A percentile compares a stretch with the other conserved stretches of the same genome.
These are phyloP conservation scores for Sander lucioperca DNA, from an alignment of 2,113 vertebrate species.

Conservation along the genomic window DNA sequence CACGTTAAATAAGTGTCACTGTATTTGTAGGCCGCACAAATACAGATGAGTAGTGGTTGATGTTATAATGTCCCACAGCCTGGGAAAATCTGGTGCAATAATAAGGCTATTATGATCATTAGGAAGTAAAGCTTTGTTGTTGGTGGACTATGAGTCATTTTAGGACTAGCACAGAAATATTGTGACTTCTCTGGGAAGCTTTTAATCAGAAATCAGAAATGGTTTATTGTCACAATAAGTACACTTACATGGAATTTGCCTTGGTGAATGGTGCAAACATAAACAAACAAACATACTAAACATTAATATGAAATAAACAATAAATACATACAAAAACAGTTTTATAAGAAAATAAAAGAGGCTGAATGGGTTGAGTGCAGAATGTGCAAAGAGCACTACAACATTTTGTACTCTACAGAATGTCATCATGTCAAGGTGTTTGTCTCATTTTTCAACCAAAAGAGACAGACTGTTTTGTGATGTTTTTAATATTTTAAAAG, in stretches of 20 bases:
- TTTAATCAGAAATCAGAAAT: neutral
- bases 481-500: neutral
- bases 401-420: slow-evolving; percentile 7
- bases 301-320: no score
- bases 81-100: neutral
- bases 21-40: neutral
- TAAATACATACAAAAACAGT: no score
- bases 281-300: no score
- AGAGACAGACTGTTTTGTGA: neutral
- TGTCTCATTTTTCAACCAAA: neutral
- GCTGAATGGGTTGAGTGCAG: no score
- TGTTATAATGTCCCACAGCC: neutral
- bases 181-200: neutral
- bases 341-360: no score
- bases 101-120: neutral
- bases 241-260: no score
- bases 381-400: neutral
- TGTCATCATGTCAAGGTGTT: slow-evolving; percentile 8
- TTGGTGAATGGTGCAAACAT: no score
- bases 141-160: neutral
- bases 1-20: no score
- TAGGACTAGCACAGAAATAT: neutral
- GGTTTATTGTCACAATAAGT: no score
- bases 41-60: neutral
- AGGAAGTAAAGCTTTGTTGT: neutral